phyloP scores from a whole-genome alignment of 2,888 invertebrate species.

The Drosophila monieri region DNA sequence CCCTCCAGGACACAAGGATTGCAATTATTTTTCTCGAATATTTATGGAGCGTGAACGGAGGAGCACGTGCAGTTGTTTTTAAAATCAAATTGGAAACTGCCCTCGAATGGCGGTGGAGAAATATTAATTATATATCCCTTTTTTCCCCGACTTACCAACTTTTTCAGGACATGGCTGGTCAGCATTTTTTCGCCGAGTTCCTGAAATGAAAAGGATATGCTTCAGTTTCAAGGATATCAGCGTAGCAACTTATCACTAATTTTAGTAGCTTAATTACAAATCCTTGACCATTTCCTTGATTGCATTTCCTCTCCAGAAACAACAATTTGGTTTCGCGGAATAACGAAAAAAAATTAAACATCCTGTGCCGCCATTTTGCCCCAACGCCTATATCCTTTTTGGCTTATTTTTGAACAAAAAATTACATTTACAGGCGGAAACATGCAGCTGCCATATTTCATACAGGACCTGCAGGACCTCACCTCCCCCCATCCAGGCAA shows the following conservation, averaged over 20 bases:
- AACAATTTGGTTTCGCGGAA: neutral
- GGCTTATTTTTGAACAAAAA: neutral
- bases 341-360: neutral
- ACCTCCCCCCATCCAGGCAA: neutral
- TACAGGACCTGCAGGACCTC: neutral
- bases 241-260: neutral
- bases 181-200: neutral
- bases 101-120: neutral
- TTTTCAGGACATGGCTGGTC: neutral
- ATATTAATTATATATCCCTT: neutral
- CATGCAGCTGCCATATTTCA: conserved; percentile 2
- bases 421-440: neutral
- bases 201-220: neutral
- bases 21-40: neutral
- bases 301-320: neutral
- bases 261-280: neutral
- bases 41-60: too few relatives aligned
- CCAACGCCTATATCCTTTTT: neutral
- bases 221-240: neutral
- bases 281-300: neutral
- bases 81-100: neutral
- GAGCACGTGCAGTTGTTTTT: neutral
- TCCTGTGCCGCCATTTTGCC: neutral
- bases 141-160: neutral
- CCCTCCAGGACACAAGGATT: neutral